phyloP scores from a whole-genome alignment of 2,888 invertebrate genomes.

The Drosophila dives region DNA sequence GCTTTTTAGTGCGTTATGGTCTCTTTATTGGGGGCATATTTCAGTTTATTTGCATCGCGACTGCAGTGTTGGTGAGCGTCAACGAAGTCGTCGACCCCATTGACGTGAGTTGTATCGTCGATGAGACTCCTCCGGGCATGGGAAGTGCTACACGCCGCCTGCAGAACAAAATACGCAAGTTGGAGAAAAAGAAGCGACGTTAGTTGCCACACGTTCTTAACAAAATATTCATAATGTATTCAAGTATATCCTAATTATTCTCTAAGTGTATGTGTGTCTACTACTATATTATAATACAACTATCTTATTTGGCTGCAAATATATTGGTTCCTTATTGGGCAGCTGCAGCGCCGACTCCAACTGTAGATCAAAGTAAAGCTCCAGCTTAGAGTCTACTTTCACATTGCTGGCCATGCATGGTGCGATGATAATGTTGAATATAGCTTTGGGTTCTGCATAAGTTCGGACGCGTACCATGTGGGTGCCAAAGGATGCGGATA shows the following conservation, averaged over 20 bases:
- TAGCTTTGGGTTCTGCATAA: neutral
- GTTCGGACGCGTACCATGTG: slow-evolving; percentile 38
- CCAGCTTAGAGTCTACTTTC: slow-evolving; percentile 11
- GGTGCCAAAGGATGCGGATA: slow-evolving; percentile 38
- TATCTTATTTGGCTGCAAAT: slow-evolving; percentile 50
- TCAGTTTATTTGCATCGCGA: slow-evolving; percentile 92
- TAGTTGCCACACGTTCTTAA: slow-evolving; percentile 40
- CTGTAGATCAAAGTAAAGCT: slow-evolving; percentile 38
- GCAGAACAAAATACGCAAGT: slow-evolving; percentile 81
- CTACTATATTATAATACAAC: slow-evolving; percentile 45
- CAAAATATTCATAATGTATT: slow-evolving; percentile 9
- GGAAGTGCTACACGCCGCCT: slow-evolving; percentile 71
- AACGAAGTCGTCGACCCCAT: slow-evolving; percentile 60
- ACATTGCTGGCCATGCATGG: slow-evolving; percentile 10
- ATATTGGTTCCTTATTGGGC: slow-evolving; percentile 36
- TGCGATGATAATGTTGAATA: slow-evolving; percentile 38
- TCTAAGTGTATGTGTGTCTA: slow-evolving; percentile 12
- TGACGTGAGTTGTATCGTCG: slow-evolving; percentile 38
- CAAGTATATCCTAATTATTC: slow-evolving; percentile 26
- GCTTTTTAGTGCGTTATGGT: slow-evolving; percentile 91
- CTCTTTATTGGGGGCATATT: slow-evolving; percentile 95
- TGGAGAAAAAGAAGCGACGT: slow-evolving; percentile 83
- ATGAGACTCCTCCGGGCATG: slow-evolving; percentile 22
- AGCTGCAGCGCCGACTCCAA: slow-evolving; percentile 20
- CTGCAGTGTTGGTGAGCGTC: slow-evolving; percentile 91